A percentile compares a stretch with the other conserved stretches of the same genome.
Evolutionary conservation across 2,113 vertebrate species (phyloP).

Genomic region (Urocynchramus pylzowi): DNA sequence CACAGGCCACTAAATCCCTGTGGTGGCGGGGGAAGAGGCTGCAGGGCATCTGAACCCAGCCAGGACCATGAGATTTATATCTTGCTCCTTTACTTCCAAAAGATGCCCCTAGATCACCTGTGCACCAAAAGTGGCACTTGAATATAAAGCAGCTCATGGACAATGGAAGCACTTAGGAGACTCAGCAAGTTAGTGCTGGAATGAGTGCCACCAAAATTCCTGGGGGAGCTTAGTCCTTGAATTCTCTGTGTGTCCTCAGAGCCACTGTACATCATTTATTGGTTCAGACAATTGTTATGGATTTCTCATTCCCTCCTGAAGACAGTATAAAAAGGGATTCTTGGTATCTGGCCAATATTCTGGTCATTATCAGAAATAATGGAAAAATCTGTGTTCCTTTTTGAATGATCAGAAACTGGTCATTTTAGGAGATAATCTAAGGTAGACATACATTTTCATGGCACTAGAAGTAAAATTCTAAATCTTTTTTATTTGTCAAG

Average conservation of each 20-base stretch:
- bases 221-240: neutral
- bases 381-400: neutral
- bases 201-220: neutral
- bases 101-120: neutral
- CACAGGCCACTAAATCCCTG: neutral
- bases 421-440: neutral
- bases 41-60: neutral
- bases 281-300: neutral
- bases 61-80: neutral
- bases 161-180: rapidly evolving
- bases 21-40: rapidly evolving
- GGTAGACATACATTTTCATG: neutral
- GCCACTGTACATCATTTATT: neutral
- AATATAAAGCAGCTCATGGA: neutral
- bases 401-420: neutral
- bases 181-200: neutral
- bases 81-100: neutral
- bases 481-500: neutral
- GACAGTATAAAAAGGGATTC: neutral
- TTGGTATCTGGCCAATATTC: neutral
- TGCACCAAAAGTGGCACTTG: neutral
- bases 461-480: neutral
- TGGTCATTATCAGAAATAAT: neutral
- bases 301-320: neutral
- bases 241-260: neutral